phyloP scores from a whole-genome alignment of 2,888 invertebrate genomes.

The Gari tellinella region DNA sequence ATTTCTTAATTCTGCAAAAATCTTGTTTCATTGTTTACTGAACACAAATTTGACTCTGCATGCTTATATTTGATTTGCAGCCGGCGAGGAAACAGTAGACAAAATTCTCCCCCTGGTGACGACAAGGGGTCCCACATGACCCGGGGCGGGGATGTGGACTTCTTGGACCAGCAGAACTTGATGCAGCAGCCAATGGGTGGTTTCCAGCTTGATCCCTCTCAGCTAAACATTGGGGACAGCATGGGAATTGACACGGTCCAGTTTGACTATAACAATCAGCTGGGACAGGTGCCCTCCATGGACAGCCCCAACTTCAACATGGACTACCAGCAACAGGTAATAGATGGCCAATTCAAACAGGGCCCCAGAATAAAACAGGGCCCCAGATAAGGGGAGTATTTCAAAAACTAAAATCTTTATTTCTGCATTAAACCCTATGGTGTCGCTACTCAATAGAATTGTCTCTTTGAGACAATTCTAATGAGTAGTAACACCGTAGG shows the following conservation, averaged over 20 bases:
- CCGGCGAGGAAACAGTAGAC: conserved; percentile 90
- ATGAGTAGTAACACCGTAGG: too few species aligned
- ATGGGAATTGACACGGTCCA: conserved; percentile 83
- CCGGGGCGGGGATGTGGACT: conserved; percentile 68
- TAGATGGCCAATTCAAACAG: too few species aligned
- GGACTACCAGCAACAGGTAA: conserved; percentile 83
- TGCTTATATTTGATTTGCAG: conserved; percentile 17
- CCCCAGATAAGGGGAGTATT: too few species aligned
- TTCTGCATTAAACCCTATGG: too few species aligned
- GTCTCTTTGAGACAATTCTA: too few species aligned
- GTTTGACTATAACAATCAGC: conserved; percentile 82
- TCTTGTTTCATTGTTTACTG: too few species aligned
- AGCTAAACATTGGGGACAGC: conserved; percentile 76
- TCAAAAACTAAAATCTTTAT: too few species aligned
- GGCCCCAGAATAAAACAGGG: too few species aligned
- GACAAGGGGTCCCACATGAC: conserved; percentile 79
- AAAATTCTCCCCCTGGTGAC: conserved; percentile 95
- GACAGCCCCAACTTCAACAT: conserved; percentile 84
- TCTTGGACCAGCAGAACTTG: conserved; percentile 69
- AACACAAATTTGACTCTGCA: too few species aligned
- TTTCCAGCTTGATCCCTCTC: conserved; percentile 80
- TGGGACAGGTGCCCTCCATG: conserved; percentile 82
- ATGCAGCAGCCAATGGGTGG: conserved; percentile 70
- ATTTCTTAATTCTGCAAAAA: too few species aligned
- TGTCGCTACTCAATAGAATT: too few species aligned